phyloP scores from a whole-genome alignment of 2,113 vertebrate genomes.

The Tragulus kanchil region DNA sequence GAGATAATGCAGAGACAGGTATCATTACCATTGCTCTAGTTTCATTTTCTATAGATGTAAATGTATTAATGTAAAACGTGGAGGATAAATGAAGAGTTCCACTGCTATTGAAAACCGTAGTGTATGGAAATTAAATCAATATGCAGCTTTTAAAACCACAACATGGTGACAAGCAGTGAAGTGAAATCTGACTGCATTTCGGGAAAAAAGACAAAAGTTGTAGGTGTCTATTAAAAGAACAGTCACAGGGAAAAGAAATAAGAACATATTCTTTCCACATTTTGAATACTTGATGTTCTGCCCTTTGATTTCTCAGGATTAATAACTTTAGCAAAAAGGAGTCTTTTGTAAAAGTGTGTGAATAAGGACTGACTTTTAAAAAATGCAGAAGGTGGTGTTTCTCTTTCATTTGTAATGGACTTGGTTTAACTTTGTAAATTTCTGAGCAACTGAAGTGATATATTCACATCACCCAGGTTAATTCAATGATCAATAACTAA shows the following conservation, averaged over 20 bases:
- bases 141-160: slow-evolving; percentile 82
- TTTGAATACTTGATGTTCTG: slow-evolving; percentile 65
- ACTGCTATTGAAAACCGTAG: slow-evolving; percentile 76
- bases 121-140: slow-evolving; percentile 84
- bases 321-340: neutral
- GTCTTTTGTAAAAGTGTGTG: slow-evolving; percentile 41
- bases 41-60: slow-evolving; percentile 85
- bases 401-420: slow-evolving; percentile 51
- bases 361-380: slow-evolving; percentile 46
- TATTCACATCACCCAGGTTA: slow-evolving; percentile 17
- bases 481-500: neutral
- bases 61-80: slow-evolving; percentile 82
- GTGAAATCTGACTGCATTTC: slow-evolving; percentile 83
- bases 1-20: slow-evolving; percentile 84
- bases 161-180: slow-evolving; percentile 78
- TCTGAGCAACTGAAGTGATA: neutral
- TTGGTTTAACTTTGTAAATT: slow-evolving; percentile 47
- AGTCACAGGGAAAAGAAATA: slow-evolving; percentile 78
- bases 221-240: slow-evolving; percentile 85
- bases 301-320: slow-evolving; percentile 64
- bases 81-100: slow-evolving; percentile 82
- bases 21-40: slow-evolving; percentile 81
- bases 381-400: slow-evolving; percentile 12
- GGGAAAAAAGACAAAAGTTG: slow-evolving; percentile 81
- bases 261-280: slow-evolving; percentile 69